phyloP scores from a whole-genome alignment of 2,888 invertebrate species.

The Drosophila ezoana region DNA sequence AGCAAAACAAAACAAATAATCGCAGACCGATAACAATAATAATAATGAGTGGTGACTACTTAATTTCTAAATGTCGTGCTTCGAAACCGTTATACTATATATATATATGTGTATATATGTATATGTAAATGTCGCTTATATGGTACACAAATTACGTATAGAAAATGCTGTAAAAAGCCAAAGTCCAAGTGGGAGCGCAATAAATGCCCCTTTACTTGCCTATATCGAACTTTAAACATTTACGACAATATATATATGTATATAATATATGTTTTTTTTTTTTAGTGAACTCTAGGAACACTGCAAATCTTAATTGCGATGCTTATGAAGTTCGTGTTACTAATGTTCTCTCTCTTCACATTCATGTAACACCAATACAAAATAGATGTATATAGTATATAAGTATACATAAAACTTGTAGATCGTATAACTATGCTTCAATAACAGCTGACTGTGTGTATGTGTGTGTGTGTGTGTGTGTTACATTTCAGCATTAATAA shows the following conservation, averaged over 20 bases:
- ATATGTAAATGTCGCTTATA: constrained; percentile 43
- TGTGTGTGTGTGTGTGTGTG: constrained; percentile 11
- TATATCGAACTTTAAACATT: constrained; percentile 31
- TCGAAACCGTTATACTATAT: constrained; percentile 46
- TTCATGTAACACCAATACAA: constrained; percentile 21
- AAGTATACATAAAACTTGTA: constrained; percentile 10
- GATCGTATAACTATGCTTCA: constrained; percentile 25
- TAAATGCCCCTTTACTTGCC: constrained; percentile 36
- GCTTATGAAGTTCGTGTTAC: constrained; percentile 19
- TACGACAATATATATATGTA: constrained; percentile 12
- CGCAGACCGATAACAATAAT: constrained; percentile 48
- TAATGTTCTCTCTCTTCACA: constrained; percentile 19
- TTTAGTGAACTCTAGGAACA: constrained; percentile 46
- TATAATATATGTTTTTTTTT: too few relatives aligned
- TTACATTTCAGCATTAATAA: constrained; percentile 44
- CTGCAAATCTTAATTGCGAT: constrained; percentile 48
- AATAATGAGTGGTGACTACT: constrained; percentile 43
- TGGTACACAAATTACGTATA: constrained; percentile 47
- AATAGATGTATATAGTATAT: constrained; percentile 23
- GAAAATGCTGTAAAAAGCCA: constrained; percentile 41
- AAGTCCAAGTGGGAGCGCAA: constrained; percentile 45
- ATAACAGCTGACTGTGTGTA: constrained; percentile 21
- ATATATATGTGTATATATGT: constrained; percentile 22
- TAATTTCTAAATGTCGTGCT: constrained; percentile 43
- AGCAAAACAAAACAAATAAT: constrained; percentile 44